Evolutionary conservation across 1,140 invertebrate genomes (phyloP), one percentile per base, ranked within the genome.

Genomic region (Lepidurus arcticus): DNA sequence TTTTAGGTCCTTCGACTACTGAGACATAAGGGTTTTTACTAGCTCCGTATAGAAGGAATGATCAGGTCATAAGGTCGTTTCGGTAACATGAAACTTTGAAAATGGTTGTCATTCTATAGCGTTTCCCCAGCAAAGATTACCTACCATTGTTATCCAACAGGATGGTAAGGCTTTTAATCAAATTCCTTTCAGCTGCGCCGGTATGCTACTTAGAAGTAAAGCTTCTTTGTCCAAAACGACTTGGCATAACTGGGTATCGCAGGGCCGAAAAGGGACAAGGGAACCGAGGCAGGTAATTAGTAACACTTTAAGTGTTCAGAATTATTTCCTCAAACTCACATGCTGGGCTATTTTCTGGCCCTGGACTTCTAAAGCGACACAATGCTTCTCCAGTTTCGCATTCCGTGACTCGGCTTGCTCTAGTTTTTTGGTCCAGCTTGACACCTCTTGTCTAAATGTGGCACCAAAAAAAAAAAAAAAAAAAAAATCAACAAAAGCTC

Each of bases 201-300:
- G 53, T 13, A 65, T 65, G 53, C 53, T 65, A 9, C 53, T 65
- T 13, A 65, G 53, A 65, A 65, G 53, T 65, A 65, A 65, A 13
- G 53, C 53, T 65, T 65, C 53, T 65, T 65, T 65, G 53, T 65
- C n/a, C 53, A 65, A 65, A 65, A 65, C 53, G 21, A 65, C 53
- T 65, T 65, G 53, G 13, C 53, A 65, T 65, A 65, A 65, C 53
- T 65, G 53, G 53, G 13, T 21, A 65, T 16, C 53, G 53, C 53
- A 13, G 53, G 13, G 21, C 53, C 53, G 13, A 65, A 21, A 65
- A 65, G 21, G 53, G 16, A 65, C 16, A 65, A 21, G 53, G 21
- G 21, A 13, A 47, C 53, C 53, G 8, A 16, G 53, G 21, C 53
- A 65, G 13, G 53, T 21, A 65, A 65, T 65, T 65, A 65, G 53